phyloP scores from a whole-genome alignment of 2,113 vertebrate species.

The Campylomormyrus numenius region DNA sequence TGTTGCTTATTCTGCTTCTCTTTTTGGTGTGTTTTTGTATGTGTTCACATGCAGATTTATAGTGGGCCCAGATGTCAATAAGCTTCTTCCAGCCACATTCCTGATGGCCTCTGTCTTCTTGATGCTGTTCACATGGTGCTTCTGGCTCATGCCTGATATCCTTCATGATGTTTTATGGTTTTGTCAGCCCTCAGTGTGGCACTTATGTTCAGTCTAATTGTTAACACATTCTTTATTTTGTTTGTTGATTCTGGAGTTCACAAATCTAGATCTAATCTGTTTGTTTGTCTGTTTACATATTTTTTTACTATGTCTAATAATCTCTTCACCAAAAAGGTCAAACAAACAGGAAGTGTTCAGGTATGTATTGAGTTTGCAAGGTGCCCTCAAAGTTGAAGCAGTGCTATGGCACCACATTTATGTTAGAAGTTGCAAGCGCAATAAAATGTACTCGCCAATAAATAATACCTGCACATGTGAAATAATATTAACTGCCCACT shows the following conservation, averaged over 20 bases:
- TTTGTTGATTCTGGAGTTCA: background rate
- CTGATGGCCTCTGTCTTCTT: constrained; percentile 82
- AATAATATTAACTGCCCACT: background rate
- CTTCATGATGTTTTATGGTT: constrained; percentile 50
- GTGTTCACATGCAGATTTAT: constrained; percentile 60
- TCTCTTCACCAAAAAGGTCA: background rate
- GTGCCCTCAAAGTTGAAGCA: background rate
- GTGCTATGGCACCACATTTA: background rate
- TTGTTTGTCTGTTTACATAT: background rate
- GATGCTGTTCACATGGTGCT: constrained; percentile 83
- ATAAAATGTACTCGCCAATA: background rate
- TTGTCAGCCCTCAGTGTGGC: background rate
- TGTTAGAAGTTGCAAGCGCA: background rate
- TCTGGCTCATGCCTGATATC: constrained; percentile 91
- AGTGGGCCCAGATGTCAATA: constrained; percentile 53
- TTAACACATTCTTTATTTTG: background rate
- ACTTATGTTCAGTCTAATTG: background rate
- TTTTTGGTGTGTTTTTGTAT: background rate
- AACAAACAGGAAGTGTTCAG: background rate
- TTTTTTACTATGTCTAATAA: background rate
- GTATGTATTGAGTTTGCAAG: background rate
- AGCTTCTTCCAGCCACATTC: constrained; percentile 65
- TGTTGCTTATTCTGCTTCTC: background rate
- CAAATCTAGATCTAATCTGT: background rate
- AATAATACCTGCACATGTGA: background rate